Conservation (phyloP, 2,888 invertebrate genomes). For the Balanococcus diminutus region DNA sequence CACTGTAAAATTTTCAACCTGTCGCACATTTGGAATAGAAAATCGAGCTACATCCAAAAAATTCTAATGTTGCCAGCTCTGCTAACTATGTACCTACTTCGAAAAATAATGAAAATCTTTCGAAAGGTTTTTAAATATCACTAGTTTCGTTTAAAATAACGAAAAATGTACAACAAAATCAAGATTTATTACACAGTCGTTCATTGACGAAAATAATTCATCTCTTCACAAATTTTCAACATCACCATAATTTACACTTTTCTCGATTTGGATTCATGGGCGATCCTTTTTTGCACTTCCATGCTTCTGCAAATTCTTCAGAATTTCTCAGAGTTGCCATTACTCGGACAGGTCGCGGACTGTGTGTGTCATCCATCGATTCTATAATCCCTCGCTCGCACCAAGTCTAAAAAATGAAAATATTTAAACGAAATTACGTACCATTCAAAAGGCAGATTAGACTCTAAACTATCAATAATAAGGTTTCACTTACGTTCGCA, state of each 20-base stretch:
- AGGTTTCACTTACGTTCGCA: conserved; percentile 72
- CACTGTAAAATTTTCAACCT: too few relatives aligned
- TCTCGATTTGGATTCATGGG: conserved; percentile 54
- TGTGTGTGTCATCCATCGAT: conserved; percentile 64
- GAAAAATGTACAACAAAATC: too few relatives aligned
- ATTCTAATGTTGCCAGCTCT: too few relatives aligned
- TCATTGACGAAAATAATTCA: background rate
- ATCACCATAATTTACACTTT: conserved; percentile 50
- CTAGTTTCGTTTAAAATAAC: too few relatives aligned
- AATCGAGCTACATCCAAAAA: too few relatives aligned
- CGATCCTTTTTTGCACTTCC: conserved; percentile 55
- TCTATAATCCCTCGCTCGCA: conserved; percentile 79
- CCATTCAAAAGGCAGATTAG: background rate
- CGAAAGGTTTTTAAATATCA: too few relatives aligned
- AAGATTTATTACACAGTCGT: too few relatives aligned
- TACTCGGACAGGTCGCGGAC: conserved; percentile 45
- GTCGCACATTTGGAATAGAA: too few relatives aligned
- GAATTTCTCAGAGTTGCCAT: conserved; percentile 45
- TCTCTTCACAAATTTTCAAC: background rate
- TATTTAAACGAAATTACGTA: background rate
- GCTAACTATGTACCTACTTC: too few relatives aligned
- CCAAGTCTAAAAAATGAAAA: conserved; percentile 71
- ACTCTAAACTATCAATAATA: background rate
- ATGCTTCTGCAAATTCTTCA: conserved; percentile 63
- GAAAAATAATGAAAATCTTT: too few relatives aligned